Evolutionary conservation across 1,140 invertebrate genomes (phyloP), one percentile per base, ranked within the genome.

Genomic region (Sarcophaga peregrina): DNA sequence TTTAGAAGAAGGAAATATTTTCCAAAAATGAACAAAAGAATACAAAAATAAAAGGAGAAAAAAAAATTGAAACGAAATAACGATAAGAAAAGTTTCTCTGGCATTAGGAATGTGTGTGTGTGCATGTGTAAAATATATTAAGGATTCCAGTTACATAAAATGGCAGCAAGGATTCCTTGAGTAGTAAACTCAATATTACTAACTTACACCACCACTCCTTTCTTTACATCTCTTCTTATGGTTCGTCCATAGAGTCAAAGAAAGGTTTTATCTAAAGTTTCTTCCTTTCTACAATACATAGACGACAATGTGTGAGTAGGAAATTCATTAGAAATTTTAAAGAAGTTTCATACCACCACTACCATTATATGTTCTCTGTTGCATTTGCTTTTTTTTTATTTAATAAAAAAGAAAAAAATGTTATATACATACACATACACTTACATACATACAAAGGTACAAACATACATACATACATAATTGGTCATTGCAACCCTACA

Each of bases 261-360:
- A 37, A 37, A 37, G 4, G 25, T 68, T 68, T 68, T 68, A n/a
- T 68, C 17, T 68, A 20, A 68, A 68, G 62, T 17, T 68, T 17
- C 8, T 68, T 68, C n/a, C n/a, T 68, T 68, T 20, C 20, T 8
- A 37, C 25, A 37, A 37, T 37, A 37, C 25, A 1, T 37, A 37
- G 25, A 37, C 25, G 25, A 37, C 25, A 37, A 37, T 58, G 15
- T 58, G 54, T 58, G 17, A 8, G 17, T 68, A 68, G 62, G 62
- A 68, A 68, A 68, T 68, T 68, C 62, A 68, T 68, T 68, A 25
- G 62, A 20, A 68, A 68, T 68, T 68, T 68, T 20, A 68, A 68
- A 68, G 62, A 68, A 68, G 62, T 68, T 68, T 68, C 17, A 37
- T 37, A 37, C 25, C 25, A 37, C 25, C 25, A 37, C 25, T 4